Evolutionary conservation across 2,888 invertebrate genomes (phyloP).

Genomic region (Aricia artaxerxes): DNA sequence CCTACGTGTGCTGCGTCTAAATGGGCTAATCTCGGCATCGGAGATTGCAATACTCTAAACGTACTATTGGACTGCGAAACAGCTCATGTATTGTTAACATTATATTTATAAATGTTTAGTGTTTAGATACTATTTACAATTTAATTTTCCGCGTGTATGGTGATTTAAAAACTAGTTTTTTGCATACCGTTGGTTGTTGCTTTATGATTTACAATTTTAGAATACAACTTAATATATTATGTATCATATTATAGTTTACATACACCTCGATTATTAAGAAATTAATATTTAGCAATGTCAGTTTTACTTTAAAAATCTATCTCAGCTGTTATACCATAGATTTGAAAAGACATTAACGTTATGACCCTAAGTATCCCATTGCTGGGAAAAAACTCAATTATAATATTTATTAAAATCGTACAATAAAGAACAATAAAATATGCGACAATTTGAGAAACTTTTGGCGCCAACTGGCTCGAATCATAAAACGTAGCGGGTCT

Average conservation of each 20-base stretch:
- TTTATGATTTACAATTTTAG: too few relatives aligned
- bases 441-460: background rate
- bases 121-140: background rate
- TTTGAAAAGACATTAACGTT: too few relatives aligned
- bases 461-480: background rate
- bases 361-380: too few relatives aligned
- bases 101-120: background rate
- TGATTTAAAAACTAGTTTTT: too few relatives aligned
- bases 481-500: background rate
- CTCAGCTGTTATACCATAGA: too few relatives aligned
- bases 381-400: background rate
- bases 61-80: background rate
- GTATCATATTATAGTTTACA: too few relatives aligned
- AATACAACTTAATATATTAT: too few relatives aligned
- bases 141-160: background rate
- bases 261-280: too few relatives aligned
- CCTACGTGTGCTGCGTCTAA: constrained; percentile 14
- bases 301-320: too few relatives aligned
- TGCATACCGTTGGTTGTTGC: too few relatives aligned
- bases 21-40: background rate
- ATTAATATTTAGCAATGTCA: too few relatives aligned
- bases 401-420: background rate
- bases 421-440: constrained; percentile 1
- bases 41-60: constrained; percentile 10
- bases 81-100: background rate